These are phyloP conservation scores for Numenius arquata DNA, from an alignment of 2,113 vertebrate species.

Conservation along the genomic window DNA sequence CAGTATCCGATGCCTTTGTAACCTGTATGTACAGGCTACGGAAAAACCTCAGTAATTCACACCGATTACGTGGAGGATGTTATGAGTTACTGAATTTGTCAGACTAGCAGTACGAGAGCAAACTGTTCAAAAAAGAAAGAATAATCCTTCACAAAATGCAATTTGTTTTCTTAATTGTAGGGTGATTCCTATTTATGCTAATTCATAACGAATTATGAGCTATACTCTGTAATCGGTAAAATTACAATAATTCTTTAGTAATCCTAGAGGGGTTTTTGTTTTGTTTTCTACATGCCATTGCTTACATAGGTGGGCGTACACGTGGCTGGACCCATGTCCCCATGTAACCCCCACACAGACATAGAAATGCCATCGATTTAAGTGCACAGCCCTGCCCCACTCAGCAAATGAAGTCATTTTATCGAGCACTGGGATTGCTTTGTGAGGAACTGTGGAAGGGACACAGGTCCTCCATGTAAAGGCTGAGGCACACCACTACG, in stretches of 20 bases:
- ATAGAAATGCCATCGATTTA: accelerated
- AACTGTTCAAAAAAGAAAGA: neutral
- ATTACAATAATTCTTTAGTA: neutral
- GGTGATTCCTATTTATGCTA: neutral
- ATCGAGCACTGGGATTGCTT: accelerated
- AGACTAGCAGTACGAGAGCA: neutral
- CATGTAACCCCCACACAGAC: neutral
- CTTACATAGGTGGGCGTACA: neutral
- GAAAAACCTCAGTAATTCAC: neutral
- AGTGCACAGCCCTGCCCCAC: neutral
- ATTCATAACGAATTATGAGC: neutral
- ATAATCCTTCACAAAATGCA: neutral
- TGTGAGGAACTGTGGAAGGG: neutral
- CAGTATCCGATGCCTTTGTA: neutral
- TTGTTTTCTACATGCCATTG: neutral
- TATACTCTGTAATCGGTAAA: neutral
- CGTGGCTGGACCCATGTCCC: neutral
- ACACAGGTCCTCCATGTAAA: accelerated
- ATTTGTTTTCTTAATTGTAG: slow-evolving; percentile 16
- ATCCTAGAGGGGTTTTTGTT: neutral
- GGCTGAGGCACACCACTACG: neutral
- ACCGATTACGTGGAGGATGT: neutral
- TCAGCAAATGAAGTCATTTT: neutral
- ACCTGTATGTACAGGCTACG: accelerated
- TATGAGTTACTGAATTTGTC: neutral